These are phyloP conservation scores for Micromesistius poutassou DNA, from an alignment of 2,797 vertebrate genomes.

Conservation along the genomic window DNA sequence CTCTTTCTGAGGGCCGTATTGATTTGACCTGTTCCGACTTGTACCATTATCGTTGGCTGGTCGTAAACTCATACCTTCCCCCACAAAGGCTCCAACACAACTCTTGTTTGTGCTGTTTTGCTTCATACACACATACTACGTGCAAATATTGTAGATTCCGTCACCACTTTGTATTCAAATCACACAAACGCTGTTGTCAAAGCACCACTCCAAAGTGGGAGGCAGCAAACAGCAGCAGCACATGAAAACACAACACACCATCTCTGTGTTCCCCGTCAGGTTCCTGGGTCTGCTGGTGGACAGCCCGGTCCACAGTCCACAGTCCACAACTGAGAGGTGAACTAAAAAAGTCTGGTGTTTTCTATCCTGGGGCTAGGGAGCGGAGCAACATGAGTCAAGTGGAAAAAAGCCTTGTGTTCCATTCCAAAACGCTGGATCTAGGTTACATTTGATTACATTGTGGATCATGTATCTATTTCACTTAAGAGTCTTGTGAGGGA, in stretches of 20 bases:
- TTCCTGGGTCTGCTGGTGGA: slow-evolving; percentile 10
- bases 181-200: background rate
- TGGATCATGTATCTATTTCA: slow-evolving; percentile 50
- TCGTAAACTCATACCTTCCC: background rate
- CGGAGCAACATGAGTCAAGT: slow-evolving; percentile 34
- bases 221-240: slow-evolving; percentile 15
- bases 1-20: background rate
- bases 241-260: background rate
- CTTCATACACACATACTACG: background rate
- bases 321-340: slow-evolving; percentile 21
- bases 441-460: slow-evolving; percentile 52
- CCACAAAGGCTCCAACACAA: background rate
- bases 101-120: background rate
- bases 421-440: slow-evolving; percentile 38
- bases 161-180: slow-evolving; percentile 5
- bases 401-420: slow-evolving; percentile 22
- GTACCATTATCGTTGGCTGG: background rate
- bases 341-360: slow-evolving; percentile 19
- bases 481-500: slow-evolving; percentile 40
- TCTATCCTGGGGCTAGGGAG: slow-evolving; percentile 36
- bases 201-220: background rate
- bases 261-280: slow-evolving; percentile 20
- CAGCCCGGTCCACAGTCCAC: slow-evolving; percentile 14
- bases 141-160: background rate
- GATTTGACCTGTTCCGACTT: background rate